phyloP scores from a whole-genome alignment of 2,888 invertebrate genomes.

The Bimastos eiseni region DNA sequence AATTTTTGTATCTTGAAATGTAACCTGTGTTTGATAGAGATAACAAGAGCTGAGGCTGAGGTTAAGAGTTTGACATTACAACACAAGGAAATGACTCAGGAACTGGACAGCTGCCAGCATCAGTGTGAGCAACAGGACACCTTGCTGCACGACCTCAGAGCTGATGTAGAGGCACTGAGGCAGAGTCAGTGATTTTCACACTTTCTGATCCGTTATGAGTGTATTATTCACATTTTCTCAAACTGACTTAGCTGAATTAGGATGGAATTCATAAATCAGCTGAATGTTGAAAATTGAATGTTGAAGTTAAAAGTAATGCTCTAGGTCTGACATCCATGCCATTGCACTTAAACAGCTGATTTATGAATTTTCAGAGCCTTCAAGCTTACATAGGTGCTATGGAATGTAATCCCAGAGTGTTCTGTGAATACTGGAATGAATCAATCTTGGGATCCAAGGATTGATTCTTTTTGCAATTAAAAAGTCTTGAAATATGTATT shows the following conservation, averaged over 20 bases:
- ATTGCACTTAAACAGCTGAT: too few relatives aligned
- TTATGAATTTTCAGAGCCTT: too few relatives aligned
- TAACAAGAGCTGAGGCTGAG: neutral
- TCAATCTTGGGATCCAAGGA: too few relatives aligned
- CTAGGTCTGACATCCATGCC: too few relatives aligned
- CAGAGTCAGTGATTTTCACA: neutral
- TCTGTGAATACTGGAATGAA: too few relatives aligned
- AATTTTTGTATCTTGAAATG: neutral
- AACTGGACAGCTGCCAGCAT: slow-evolving; percentile 6
- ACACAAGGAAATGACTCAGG: neutral
- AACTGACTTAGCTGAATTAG: neutral
- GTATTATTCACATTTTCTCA: neutral
- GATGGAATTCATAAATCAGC: neutral
- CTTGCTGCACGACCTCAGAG: neutral
- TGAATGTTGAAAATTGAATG: neutral
- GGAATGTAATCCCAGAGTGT: too few relatives aligned
- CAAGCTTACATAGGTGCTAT: too few relatives aligned
- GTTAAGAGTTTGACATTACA: neutral
- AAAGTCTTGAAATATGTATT: too few relatives aligned
- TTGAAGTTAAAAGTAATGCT: neutral
- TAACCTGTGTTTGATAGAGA: neutral
- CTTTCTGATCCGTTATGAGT: neutral
- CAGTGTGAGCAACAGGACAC: neutral
- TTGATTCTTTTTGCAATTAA: too few relatives aligned
- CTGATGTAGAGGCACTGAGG: neutral